Base-by-base conservation (phyloP, 1,140 invertebrate genomes). In the Vanessa atalanta region DNA sequence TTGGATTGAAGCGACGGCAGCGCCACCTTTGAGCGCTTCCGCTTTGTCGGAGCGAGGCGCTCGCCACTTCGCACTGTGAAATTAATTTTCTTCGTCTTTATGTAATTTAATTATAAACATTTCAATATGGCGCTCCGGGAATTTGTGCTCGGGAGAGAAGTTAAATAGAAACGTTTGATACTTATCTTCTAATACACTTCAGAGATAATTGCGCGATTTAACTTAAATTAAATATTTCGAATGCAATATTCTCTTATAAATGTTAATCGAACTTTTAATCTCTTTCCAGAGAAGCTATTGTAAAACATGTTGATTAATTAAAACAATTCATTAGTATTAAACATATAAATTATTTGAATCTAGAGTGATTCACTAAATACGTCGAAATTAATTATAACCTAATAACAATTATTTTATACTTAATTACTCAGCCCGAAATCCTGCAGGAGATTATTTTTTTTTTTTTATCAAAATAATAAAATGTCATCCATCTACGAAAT, bases 91-190 rank as follows among this genome's bases (percentile, higher is more conserved):
- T 93, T 93, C 91, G 89, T 93, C 91, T 91, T 92, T 93, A 93
- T 93, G 90, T 92, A 93, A 93, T 93, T 93, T 90, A 93, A 93
- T 93, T 93, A 93, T 93, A 92, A 93, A 91, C 91, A 93, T 93
- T 93, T 93, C 91, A 92, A 91, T 93, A 93, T 92, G 86, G 89
- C 89, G 89, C 86, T 83, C 83, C 66, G 88, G 88, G 89, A 91
- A 89, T 91, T 91, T 89, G 85, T 87, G 85, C 87, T 79, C 79
- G 69, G 79, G 80, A 86, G 85, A 89, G 85, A 89, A 91, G 88
- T 93, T 91, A 90, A 93, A 93, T 91, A 89, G 89, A 93, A 93
- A 88, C 91, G 91, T 91, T 93, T 90, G 89, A 93, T 93, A 90
- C 89, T 92, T 90, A 92, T 93, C 89, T 90, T 81, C 84, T 88